phyloP scores from a whole-genome alignment of 2,888 invertebrate genomes.

The Fragum sueziense region DNA sequence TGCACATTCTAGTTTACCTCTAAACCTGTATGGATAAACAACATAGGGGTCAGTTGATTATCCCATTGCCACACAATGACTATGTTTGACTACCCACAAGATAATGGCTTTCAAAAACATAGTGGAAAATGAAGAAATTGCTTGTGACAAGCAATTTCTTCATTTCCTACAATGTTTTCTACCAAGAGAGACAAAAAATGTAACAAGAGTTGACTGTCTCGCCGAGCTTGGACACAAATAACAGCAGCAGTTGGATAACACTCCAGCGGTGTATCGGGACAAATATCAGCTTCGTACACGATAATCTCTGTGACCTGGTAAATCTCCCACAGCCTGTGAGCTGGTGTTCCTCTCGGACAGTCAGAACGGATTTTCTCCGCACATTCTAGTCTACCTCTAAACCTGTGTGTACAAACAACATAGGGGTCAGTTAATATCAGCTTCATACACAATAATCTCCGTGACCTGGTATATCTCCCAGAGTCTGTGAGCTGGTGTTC shows the following conservation, averaged over 20 bases:
- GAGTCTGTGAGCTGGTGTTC: conserved; percentile 7
- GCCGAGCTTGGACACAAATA: conserved; percentile 32
- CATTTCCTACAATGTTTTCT: too few species aligned
- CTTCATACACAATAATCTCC: conserved; percentile 25
- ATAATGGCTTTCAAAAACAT: too few species aligned
- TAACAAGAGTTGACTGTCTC: too few species aligned
- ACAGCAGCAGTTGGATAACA: conserved; percentile 40
- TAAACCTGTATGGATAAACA: conserved; percentile 36
- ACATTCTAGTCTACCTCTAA: conserved; percentile 17
- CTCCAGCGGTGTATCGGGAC: conserved; percentile 18
- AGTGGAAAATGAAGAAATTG: too few species aligned
- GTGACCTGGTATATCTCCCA: conserved; percentile 23
- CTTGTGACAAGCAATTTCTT: too few species aligned
- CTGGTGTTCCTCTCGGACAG: conserved; percentile 16
- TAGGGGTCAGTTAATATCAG: too few species aligned
- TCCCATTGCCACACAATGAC: too few species aligned
- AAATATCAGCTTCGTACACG: conserved; percentile 24
- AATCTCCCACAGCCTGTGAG: conserved; percentile 12
- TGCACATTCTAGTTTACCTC: conserved; percentile 17
- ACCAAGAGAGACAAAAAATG: too few species aligned
- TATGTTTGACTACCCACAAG: too few species aligned
- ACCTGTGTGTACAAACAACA: too few species aligned
- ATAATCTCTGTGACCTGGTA: conserved; percentile 32
- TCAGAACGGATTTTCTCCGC: conserved; percentile 6
- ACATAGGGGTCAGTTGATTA: too few species aligned